A percentile compares a stretch with the other conserved stretches of the same genome.
Evolutionary conservation across 1,140 invertebrate species (phyloP).

Genomic region (Brachionus rotundiformis): DNA sequence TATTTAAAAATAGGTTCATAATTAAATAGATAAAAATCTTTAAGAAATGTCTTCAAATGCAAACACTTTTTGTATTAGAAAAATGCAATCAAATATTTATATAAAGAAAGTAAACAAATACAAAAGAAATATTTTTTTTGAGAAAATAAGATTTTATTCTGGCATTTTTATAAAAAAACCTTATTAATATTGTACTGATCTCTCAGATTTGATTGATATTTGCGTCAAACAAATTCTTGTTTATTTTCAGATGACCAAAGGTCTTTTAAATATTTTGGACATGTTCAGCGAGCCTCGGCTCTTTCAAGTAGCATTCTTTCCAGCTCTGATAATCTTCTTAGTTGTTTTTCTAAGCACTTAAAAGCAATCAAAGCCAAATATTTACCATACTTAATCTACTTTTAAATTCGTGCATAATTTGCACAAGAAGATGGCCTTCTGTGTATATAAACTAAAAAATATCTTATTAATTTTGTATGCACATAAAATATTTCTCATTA

Average conservation of each 20-base stretch:
- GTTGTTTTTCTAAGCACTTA: background rate
- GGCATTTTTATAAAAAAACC: background rate
- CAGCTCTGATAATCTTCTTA: background rate
- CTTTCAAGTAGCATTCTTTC: background rate
- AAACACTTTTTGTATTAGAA: too few relatives aligned
- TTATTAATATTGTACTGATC: background rate
- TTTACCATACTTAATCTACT: conserved; percentile 1
- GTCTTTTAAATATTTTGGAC: background rate
- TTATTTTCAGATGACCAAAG: background rate
- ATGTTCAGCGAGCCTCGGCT: background rate
- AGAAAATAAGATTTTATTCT: background rate
- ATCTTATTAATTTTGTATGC: background rate
- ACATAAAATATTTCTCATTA: conserved; percentile 1
- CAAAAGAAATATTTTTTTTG: background rate
- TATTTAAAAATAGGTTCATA: too few relatives aligned
- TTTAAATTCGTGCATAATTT: conserved; percentile 20
- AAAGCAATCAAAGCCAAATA: conserved; percentile 4
- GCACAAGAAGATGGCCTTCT: conserved; percentile 5
- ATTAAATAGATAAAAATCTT: too few relatives aligned
- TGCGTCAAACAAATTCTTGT: background rate
- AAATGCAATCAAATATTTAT: too few relatives aligned
- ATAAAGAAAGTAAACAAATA: too few relatives aligned
- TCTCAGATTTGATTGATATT: background rate
- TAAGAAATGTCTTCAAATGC: too few relatives aligned
- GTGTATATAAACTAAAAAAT: background rate